phyloP scores from a whole-genome alignment of 2,113 vertebrate genomes.

The Polyodon spathula region DNA sequence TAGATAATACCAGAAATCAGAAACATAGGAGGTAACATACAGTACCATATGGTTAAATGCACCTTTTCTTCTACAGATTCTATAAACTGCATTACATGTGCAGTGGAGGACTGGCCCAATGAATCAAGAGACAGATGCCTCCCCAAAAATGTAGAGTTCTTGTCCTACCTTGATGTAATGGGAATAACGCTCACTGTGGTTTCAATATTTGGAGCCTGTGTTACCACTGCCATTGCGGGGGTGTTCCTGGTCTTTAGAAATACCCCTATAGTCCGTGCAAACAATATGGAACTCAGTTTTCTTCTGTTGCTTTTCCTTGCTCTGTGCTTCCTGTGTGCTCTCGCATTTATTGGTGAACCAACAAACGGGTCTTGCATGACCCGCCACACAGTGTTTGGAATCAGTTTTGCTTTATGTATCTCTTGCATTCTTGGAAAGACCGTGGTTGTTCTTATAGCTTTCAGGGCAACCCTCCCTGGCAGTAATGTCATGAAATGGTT shows the following conservation, averaged over 20 bases:
- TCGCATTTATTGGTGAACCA: conserved; percentile 12
- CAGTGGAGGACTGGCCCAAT: conserved; percentile 4
- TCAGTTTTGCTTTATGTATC: conserved; percentile 49
- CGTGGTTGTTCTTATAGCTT: conserved; percentile 48
- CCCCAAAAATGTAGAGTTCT: conserved; percentile 5
- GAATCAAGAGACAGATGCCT: background rate
- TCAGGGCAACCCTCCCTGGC: conserved; percentile 45
- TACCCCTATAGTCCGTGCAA: conserved; percentile 11
- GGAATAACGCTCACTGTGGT: background rate
- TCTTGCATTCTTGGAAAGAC: conserved; percentile 54
- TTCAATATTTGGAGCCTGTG: background rate
- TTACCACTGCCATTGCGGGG: background rate
- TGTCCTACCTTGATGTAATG: conserved; percentile 1
- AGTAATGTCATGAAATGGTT: conserved; percentile 50
- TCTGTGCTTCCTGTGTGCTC: conserved; percentile 14
- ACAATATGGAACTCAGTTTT: conserved; percentile 14
- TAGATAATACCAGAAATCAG: too few species aligned
- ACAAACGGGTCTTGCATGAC: conserved; percentile 42
- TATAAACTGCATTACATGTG: conserved; percentile 8
- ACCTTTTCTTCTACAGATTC: conserved; percentile 8
- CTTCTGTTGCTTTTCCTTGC: conserved; percentile 3
- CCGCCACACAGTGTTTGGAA: conserved; percentile 47
- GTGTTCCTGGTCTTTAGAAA: conserved; percentile 8
- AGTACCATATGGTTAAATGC: too few species aligned
- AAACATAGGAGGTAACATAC: too few species aligned